Evolutionary conservation across 2,888 invertebrate genomes (phyloP), one percentile per base, ranked within the genome.

Genomic region (Drosophila recens): DNA sequence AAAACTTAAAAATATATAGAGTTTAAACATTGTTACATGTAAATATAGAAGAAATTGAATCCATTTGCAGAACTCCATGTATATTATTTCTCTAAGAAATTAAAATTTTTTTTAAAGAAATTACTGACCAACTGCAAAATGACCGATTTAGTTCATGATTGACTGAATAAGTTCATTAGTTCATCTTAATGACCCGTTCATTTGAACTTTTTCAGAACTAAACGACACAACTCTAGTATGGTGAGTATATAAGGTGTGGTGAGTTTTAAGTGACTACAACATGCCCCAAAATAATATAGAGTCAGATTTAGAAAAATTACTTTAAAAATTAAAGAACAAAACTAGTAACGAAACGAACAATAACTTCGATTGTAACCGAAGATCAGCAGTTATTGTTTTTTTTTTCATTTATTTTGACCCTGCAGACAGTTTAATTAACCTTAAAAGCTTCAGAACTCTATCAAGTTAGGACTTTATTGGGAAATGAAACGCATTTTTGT

Each of bases 181-280:
- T n/a, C n/a, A n/a, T n/a, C n/a, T n/a, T n/a, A n/a, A n/a, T n/a
- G n/a, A n/a, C n/a, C n/a, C n/a, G n/a, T n/a, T n/a, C n/a, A n/a
- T n/a, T n/a, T n/a, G n/a, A n/a, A n/a, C n/a, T n/a, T n/a, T n/a
- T n/a, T n/a, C n/a, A n/a, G n/a, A n/a, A n/a, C n/a, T n/a, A n/a
- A n/a, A n/a, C n/a, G n/a, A n/a, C n/a, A n/a, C n/a, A n/a, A n/a
- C n/a, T n/a, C 62, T 61, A 38, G 53, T 72, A 15, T 42, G 43
- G 67, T 72, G 57, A 59, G 58, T 76, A n/a, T 76, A n/a, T 8
- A 38, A 61, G 53, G 58, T 54, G 49, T 46, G 54, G 34, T 59
- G 49, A 23, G 57, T 56, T 40, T 56, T 40, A 67, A 34, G 51
- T 66, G 46, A 66, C 66, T 77, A 74, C 53, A 77, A 62, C 73